Evolutionary conservation across 2,888 invertebrate genomes (phyloP), one percentile per base, ranked within the genome.

Genomic region (Hofmannophila pseudospretella): DNA sequence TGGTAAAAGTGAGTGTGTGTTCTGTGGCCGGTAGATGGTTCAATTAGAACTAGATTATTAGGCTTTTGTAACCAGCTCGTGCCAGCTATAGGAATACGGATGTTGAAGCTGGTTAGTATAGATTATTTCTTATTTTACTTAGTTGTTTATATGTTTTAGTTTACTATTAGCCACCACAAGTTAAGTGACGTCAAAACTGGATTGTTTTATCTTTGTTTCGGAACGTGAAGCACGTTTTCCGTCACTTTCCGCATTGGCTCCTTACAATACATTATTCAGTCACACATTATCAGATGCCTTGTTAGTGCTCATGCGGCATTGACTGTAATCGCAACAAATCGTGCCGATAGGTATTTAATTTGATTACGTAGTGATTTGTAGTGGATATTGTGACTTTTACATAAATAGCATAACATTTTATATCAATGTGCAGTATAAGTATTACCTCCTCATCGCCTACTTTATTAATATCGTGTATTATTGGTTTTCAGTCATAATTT

Each of bases 1-100:
- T 69, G 72, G 76, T 80, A 81, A 79, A 82, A 84, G 82, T 84
- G 82, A 75, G 81, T 82, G 84, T 78, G 75, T 79, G 79, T 76
- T 67, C 65, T 73, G 75, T 78, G 74, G 67, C 73, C 75, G 69
- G 56, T 76, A 75, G 70, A 73, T 72, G 68, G 71, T 77, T 79
- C 65, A 72, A 74, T 76, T 78, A 71, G 66, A 73, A 77, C 76
- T 75, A 59, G 70, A 75, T 64, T 68, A 66, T 52, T 66, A 63
- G 67, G 62, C 63, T 68, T 66, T 70, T 67, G 63, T 68, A 61
- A 61, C 62, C 48, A 51, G 51, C 55, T 58, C 54, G 56, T 61
- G 62, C 58, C 51, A 57, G 64, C 51, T 53, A 45, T 60, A 64
- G 66, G 61, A 14, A 37, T 53, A 60, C 71, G 66, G 67, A 85